Evolutionary conservation across 2,888 invertebrate genomes (phyloP), one percentile per base, ranked within the genome.

Genomic region (Lasioglossum lativentre): DNA sequence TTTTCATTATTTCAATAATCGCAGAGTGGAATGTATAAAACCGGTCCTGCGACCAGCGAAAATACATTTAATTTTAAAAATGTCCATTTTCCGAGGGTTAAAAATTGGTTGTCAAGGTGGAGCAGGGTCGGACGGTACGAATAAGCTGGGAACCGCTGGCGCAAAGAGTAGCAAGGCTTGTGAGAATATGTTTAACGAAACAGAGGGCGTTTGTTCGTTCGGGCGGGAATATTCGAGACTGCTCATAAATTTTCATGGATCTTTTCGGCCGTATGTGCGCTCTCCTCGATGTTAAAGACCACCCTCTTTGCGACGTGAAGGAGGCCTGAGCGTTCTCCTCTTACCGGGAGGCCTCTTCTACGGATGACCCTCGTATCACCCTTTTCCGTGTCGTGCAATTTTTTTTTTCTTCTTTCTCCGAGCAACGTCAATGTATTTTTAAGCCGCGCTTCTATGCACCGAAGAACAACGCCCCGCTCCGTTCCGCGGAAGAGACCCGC

Each of bases 161-260:
- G 66, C 66, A 56, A 42, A n/a, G 52, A 42, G n/a, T 4, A 52
- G 34, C 42, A 38, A 40, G 30, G 30, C 74, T 42, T 30, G 47
- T 12, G 45, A 78, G 42, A 78, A 76, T 63, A 72, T 76, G 72
- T 78, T 38, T 30, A 68, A 63, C 70, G 42, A 74, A 82, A 72
- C 27, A 80, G 66, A 34, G 14, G 34, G 47, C 38, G 63, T 63
- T 59, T 47, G 68, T 59, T 38, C 66, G 38, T 59, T 38, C 59
- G 38, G 76, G 80, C 75, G 74, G 73, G 88, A 91, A 89, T 91
- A 88, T 86, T 88, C 87, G 80, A 86, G 84, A 82, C 87, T 72
- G 82, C 88, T 92, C 91, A 92, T 91, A 91, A 92, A 91, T 91
- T 91, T 91, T 91, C 90, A 91, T 91, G 87, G 85, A 85, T 75